Base-by-base conservation (phyloP, 1,140 invertebrate genomes). In the Leptopilina clavipes region DNA sequence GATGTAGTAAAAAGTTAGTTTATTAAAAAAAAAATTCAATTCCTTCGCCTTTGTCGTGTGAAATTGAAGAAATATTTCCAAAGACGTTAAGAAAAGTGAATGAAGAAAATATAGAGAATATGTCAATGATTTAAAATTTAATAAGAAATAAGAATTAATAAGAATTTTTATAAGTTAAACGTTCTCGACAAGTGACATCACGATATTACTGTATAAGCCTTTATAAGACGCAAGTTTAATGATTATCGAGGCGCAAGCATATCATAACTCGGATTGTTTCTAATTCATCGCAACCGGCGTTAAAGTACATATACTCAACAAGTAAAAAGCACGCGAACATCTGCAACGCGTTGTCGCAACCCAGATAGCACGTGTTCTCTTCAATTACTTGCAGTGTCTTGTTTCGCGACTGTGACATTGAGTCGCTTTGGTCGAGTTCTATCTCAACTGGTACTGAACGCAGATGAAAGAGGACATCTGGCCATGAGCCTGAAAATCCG, bases 311-410 rank as follows among this genome's bases (percentile, higher is more conserved):
- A n/a, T 65, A 65, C 22, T 31, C 59, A 65, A 65, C 59, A 31
- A 65, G 59, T 31, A 65, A 65, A 65, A 65, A 65, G 59, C 25
- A 65, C 59, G 59, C 14, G 22, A 37, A 65, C 59, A 65, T 65
- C 59, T 65, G 59, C 59, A 65, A 65, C 14, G 25, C 59, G 59
- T 65, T 65, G 25, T 65, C 59, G 59, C 59, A 22, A 10, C 59
- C 59, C 22, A 65, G 59, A 65, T 65, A 65, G 59, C 59, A 65
- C 59, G 59, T 65, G 59, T 25, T 65, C 59, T 65, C 59, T 65
- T 65, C 59, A 65, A 65, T 65, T 65, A 65, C 25, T 65, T 65
- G 25, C 59, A 31, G 59, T 65, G 22, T 31, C 59, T 25, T 22
- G 22, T 65, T 65, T 65, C 59, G 56, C 56, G 56, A 65, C 56